These are phyloP conservation scores for Scylla paramamosain DNA, from an alignment of 1,140 invertebrate genomes.

Conservation along the genomic window DNA sequence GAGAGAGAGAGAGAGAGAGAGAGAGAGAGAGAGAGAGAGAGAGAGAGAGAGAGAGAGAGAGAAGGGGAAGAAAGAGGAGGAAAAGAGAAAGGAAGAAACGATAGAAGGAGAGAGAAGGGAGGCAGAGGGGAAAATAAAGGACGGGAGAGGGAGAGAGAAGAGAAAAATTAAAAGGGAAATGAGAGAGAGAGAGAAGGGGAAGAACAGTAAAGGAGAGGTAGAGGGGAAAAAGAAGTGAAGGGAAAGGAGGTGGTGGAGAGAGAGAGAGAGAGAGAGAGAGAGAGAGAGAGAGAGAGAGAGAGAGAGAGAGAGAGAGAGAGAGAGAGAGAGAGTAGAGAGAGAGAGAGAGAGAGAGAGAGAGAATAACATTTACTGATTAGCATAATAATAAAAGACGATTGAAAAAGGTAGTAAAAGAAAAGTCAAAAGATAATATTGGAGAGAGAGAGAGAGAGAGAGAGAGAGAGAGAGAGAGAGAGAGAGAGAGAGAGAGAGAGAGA, in stretches of 20 bases:
- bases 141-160: no score
- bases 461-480: no score
- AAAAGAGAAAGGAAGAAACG: background rate
- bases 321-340: conserved; percentile 47
- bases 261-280: background rate
- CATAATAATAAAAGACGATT: background rate
- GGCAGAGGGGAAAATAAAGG: background rate
- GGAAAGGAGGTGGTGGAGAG: background rate
- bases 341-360: background rate
- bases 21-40: no score
- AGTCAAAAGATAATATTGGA: no score
- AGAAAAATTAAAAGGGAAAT: no score
- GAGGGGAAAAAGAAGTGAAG: background rate
- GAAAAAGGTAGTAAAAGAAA: background rate
- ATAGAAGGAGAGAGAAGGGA: background rate
- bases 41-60: no score
- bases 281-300: conserved; percentile 8
- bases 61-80: background rate
- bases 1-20: no score
- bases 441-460: conserved; percentile 28
- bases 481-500: no score
- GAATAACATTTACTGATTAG: background rate
- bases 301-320: conserved; percentile 42
- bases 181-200: no score
- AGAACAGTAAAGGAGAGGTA: no score